phyloP scores from a whole-genome alignment of 2,113 vertebrate species.

The Colaptes auratus region DNA sequence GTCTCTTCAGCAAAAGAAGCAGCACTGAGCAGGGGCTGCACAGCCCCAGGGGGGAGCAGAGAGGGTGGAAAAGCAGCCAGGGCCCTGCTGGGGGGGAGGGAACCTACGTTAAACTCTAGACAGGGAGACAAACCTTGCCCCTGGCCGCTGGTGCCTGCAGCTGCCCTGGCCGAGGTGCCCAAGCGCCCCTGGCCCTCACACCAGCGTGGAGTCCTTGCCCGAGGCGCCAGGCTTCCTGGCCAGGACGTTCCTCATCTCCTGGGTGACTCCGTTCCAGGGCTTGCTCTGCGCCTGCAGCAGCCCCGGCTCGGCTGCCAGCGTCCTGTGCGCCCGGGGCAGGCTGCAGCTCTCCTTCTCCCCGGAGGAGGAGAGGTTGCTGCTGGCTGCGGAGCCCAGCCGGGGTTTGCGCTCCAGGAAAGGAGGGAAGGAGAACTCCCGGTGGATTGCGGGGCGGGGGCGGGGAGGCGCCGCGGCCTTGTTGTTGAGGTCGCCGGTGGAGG shows the following conservation, averaged over 20 bases:
- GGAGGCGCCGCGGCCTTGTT: conserved; percentile 44
- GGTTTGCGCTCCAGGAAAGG: conserved; percentile 56
- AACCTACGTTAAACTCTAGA: background rate
- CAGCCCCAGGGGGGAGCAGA: background rate
- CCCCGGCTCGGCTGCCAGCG: conserved; percentile 75
- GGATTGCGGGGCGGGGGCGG: conserved; percentile 75
- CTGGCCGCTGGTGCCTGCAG: background rate
- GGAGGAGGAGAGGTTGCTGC: conserved; percentile 41
- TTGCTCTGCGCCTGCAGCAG: conserved; percentile 75
- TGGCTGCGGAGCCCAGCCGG: conserved; percentile 44
- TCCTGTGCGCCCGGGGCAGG: conserved; percentile 70
- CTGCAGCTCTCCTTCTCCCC: conserved; percentile 56
- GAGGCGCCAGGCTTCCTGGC: conserved; percentile 72
- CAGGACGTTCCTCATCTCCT: conserved; percentile 83
- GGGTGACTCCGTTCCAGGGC: conserved; percentile 83
- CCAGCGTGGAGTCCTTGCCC: conserved; percentile 89
- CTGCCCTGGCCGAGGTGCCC: background rate
- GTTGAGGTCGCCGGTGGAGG: conserved; percentile 69
- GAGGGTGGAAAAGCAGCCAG: background rate
- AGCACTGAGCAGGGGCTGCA: background rate
- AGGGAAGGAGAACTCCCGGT: conserved; percentile 75
- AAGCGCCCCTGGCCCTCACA: conserved; percentile 66
- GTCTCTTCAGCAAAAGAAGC: background rate
- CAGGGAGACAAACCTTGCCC: background rate
- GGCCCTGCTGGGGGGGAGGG: fast-evolving